These are phyloP conservation scores for Plagodis pulveraria DNA, from an alignment of 2,888 invertebrate species.

Conservation along the genomic window DNA sequence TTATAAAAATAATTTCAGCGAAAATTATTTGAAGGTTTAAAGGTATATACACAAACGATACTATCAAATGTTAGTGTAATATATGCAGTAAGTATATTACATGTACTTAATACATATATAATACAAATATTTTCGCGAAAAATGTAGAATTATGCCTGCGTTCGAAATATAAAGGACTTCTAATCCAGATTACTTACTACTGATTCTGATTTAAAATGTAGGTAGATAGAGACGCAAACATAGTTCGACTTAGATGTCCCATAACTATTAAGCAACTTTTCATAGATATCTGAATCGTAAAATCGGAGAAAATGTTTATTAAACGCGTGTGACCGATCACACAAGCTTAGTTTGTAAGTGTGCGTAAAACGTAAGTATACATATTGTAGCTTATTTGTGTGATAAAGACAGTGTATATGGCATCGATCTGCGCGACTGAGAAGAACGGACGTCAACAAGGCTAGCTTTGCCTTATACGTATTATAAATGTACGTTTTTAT, in stretches of 20 bases:
- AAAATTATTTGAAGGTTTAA: too few relatives aligned
- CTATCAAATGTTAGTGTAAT: too few relatives aligned
- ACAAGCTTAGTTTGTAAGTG: slow-evolving; percentile 45
- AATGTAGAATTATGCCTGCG: too few relatives aligned
- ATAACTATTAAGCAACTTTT: slow-evolving; percentile 75
- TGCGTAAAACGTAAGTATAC: slow-evolving; percentile 42
- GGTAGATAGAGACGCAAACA: too few relatives aligned
- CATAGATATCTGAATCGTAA: slow-evolving; percentile 82
- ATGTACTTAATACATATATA: too few relatives aligned
- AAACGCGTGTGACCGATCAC: slow-evolving; percentile 54
- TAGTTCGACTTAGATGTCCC: slow-evolving; percentile 53
- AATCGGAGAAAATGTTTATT: slow-evolving; percentile 83
- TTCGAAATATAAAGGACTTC: too few relatives aligned
- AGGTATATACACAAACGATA: too few relatives aligned
- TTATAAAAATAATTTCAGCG: too few relatives aligned
- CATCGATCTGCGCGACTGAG: slow-evolving; percentile 63
- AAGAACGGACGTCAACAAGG: slow-evolving; percentile 73
- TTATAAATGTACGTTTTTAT: slow-evolving; percentile 81
- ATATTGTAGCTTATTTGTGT: slow-evolving; percentile 69
- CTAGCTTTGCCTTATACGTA: slow-evolving; percentile 80
- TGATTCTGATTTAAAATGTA: too few relatives aligned
- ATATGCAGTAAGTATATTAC: too few relatives aligned
- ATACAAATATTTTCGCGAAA: too few relatives aligned
- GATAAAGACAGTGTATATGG: slow-evolving; percentile 65
- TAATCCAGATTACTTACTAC: too few relatives aligned